phyloP scores from a whole-genome alignment of 1,140 invertebrate species.

The Cherax destructor region DNA sequence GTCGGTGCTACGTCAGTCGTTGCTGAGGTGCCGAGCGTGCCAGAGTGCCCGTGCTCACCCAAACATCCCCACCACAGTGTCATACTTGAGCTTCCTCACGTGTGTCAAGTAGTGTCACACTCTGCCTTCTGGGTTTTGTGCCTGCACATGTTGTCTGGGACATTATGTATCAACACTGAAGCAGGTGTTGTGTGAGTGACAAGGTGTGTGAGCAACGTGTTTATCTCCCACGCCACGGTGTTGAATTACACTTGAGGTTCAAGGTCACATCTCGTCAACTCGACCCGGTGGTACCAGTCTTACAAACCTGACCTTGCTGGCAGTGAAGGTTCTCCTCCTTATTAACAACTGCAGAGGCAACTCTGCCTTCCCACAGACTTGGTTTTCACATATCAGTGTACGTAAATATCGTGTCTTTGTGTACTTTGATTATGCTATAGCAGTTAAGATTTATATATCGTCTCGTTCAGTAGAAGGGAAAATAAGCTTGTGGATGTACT shows the following conservation, averaged over 20 bases:
- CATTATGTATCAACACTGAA: not conserved
- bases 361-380: constrained; percentile 14
- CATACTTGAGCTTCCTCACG: not conserved
- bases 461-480: not conserved
- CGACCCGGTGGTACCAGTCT: not conserved
- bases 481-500: not conserved
- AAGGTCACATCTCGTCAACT: constrained; percentile 49
- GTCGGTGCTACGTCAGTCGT: constrained; percentile 12
- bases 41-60: not conserved
- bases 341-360: constrained; percentile 18
- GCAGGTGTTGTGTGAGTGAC: not conserved
- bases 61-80: not conserved
- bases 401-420: constrained; percentile 12
- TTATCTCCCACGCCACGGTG: not conserved
- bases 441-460: too few species aligned
- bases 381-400: not conserved
- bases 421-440: not conserved
- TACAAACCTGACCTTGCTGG: constrained; percentile 48
- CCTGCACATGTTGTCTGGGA: not conserved
- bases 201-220: not conserved
- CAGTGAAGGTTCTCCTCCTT: constrained; percentile 19
- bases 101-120: not conserved
- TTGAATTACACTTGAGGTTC: not conserved
- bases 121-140: not conserved
- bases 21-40: not conserved